Conservation (phyloP, 2,113 vertebrate genomes). For the Phyllostomus hastatus region DNA sequence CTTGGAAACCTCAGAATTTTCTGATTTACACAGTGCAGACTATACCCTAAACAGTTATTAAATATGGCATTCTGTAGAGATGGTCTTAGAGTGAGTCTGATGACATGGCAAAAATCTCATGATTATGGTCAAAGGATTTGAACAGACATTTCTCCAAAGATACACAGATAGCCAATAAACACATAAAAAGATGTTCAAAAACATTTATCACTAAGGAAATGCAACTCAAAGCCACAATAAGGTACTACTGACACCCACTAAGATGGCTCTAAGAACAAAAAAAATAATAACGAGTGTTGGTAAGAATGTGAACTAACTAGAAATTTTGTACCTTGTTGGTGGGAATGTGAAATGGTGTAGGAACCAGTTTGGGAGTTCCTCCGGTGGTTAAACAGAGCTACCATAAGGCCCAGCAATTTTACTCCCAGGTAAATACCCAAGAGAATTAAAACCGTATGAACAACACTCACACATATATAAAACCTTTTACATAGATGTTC, state of each 20-base stretch:
- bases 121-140: background rate
- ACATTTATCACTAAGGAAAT: background rate
- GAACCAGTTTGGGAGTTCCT: background rate
- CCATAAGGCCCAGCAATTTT: background rate
- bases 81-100: slow-evolving; percentile 35
- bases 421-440: background rate
- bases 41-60: slow-evolving; percentile 36
- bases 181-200: background rate
- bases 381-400: background rate
- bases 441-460: background rate
- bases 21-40: slow-evolving; percentile 40
- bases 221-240: background rate
- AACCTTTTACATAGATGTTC: background rate
- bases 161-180: background rate
- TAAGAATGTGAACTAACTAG: background rate
- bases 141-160: background rate
- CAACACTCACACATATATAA: background rate
- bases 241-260: background rate
- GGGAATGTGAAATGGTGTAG: background rate
- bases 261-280: background rate
- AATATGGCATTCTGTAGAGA: slow-evolving; percentile 37
- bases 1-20: slow-evolving; percentile 41
- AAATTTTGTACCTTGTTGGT: background rate
- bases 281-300: background rate
- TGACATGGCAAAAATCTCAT: background rate